Conservation (phyloP, 2,113 vertebrate species). For the Elephantulus edwardii region DNA sequence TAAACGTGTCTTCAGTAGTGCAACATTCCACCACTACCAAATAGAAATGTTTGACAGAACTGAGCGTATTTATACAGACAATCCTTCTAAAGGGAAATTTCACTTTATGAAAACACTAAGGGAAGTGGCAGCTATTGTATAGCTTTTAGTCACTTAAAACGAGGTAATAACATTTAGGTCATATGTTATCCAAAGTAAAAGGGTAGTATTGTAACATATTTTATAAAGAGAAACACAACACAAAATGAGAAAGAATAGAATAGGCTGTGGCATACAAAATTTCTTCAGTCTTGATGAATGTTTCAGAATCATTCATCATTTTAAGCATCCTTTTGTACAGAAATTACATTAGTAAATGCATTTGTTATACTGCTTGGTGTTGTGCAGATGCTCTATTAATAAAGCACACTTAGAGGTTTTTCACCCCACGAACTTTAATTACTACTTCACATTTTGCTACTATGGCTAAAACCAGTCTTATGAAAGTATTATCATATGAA, state of each 20-base stretch:
- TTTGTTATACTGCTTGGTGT: neutral
- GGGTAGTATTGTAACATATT: constrained; percentile 38
- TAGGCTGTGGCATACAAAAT: neutral
- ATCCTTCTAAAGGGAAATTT: constrained; percentile 23
- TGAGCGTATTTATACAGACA: constrained; percentile 19
- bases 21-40: neutral
- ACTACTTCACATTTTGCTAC: neutral
- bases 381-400: neutral
- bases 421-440: constrained; percentile 29
- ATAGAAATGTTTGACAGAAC: neutral
- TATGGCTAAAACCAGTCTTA: neutral
- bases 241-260: constrained; percentile 26
- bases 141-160: neutral
- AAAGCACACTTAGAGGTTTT: neutral
- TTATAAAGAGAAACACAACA: constrained; percentile 16
- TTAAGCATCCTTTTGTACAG: constrained; percentile 26
- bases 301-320: constrained; percentile 52
- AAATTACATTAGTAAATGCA: constrained; percentile 25
- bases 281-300: neutral
- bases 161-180: constrained; percentile 1
- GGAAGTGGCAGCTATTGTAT: neutral
- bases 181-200: neutral
- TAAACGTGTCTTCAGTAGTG: neutral
- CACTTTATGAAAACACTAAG: neutral
- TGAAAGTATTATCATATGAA: neutral